These are phyloP conservation scores for Dryas iulia DNA, from an alignment of 1,140 invertebrate genomes.

Conservation along the genomic window DNA sequence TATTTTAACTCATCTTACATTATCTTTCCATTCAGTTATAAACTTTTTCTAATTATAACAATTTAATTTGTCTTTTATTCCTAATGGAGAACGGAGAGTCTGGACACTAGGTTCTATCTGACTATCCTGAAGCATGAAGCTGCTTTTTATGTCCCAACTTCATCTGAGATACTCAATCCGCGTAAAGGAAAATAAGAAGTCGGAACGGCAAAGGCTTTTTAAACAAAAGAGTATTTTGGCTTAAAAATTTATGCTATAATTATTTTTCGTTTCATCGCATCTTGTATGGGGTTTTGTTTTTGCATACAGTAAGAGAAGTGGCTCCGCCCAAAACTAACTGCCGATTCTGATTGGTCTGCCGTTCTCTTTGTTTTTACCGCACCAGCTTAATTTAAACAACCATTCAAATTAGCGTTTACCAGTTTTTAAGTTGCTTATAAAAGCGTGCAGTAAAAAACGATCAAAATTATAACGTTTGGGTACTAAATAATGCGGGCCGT, in stretches of 20 bases:
- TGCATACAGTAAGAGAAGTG: conserved; percentile 49
- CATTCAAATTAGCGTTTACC: conserved; percentile 61
- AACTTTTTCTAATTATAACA: too few species aligned
- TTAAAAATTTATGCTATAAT: conserved; percentile 58
- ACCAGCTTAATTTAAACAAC: conserved; percentile 54
- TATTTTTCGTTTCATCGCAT: conserved; percentile 59
- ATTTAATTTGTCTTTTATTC: too few species aligned
- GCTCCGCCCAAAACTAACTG: conserved; percentile 54
- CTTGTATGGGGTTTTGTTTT: conserved; percentile 55
- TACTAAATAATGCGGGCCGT: conserved; percentile 12
- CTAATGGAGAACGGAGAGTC: too few species aligned
- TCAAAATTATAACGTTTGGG: conserved; percentile 14
- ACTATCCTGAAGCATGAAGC: too few species aligned
- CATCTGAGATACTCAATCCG: background rate
- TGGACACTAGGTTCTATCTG: too few species aligned
- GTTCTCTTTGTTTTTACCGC: conserved; percentile 56
- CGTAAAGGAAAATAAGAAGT: conserved; percentile 25
- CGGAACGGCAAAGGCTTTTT: conserved; percentile 29
- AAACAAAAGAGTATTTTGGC: conserved; percentile 42
- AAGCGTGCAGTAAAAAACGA: conserved; percentile 15
- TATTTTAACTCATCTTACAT: too few species aligned
- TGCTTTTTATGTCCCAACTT: background rate
- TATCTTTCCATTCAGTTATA: too few species aligned
- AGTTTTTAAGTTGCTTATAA: conserved; percentile 40
- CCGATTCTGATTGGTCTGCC: conserved; percentile 56